Evolutionary conservation across 2,888 invertebrate genomes (phyloP).

Genomic region (Cryptocheilus praepositus): DNA sequence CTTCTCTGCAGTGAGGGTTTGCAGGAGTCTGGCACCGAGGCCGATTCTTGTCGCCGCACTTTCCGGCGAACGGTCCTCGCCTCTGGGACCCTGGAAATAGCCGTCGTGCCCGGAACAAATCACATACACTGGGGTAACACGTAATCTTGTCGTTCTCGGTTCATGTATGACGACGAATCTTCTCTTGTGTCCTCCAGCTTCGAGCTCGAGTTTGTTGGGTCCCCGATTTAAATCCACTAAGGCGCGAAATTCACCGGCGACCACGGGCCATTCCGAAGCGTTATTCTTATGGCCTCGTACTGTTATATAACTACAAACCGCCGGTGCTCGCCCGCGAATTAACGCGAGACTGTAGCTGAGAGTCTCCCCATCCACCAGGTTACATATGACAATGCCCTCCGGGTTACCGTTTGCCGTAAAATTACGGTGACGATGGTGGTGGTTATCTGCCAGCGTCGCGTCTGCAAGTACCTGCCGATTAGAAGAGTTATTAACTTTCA

Average conservation of each 20-base stretch:
- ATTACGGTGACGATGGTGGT: conserved; percentile 38
- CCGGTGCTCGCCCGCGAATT: conserved; percentile 78
- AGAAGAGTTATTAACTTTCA: background rate
- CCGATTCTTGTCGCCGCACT: conserved; percentile 86
- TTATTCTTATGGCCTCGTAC: conserved; percentile 73
- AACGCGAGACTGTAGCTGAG: conserved; percentile 80
- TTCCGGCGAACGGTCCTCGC: conserved; percentile 80
- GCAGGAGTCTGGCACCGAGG: conserved; percentile 87
- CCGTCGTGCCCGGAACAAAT: conserved; percentile 89
- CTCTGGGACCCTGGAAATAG: conserved; percentile 80
- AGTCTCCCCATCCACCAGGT: conserved; percentile 80
- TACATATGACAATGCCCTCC: conserved; percentile 75
- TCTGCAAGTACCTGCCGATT: conserved; percentile 66
- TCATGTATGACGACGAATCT: conserved; percentile 78
- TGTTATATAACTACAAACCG: conserved; percentile 70
- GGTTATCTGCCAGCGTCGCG: conserved; percentile 57
- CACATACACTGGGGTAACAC: conserved; percentile 88
- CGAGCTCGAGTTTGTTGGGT: conserved; percentile 80
- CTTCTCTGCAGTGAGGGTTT: conserved; percentile 92
- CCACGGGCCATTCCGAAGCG: conserved; percentile 79
- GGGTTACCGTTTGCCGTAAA: conserved; percentile 59
- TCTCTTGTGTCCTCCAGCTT: conserved; percentile 76
- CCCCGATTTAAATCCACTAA: conserved; percentile 81
- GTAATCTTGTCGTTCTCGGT: conserved; percentile 78
- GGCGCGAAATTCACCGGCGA: conserved; percentile 83